Evolutionary conservation across 2,113 vertebrate genomes (phyloP).

Genomic region (Actenoides hombroni): DNA sequence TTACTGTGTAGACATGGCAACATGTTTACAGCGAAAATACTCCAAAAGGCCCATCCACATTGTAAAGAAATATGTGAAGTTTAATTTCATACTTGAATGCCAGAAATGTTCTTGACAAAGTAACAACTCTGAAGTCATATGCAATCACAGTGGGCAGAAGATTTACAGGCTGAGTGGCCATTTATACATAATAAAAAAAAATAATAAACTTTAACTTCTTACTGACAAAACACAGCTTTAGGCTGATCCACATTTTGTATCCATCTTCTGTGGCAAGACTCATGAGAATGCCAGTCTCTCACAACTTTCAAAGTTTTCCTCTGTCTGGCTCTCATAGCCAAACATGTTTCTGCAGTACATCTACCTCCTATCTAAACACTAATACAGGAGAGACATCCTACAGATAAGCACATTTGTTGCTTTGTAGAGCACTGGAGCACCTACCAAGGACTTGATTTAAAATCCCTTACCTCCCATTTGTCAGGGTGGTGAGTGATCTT

Average conservation of each 20-base stretch:
- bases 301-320: not conserved
- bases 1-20: not conserved
- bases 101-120: not conserved
- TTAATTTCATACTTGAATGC: not conserved
- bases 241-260: not conserved
- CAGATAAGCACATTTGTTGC: not conserved
- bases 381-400: not conserved
- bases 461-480: constrained; percentile 85
- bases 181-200: not conserved
- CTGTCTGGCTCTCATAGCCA: not conserved
- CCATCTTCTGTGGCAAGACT: not conserved
- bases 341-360: not conserved
- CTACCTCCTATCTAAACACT: not conserved
- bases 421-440: not conserved
- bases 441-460: not conserved
- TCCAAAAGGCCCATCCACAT: not conserved
- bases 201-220: not conserved
- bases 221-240: not conserved
- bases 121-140: not conserved
- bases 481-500: constrained; percentile 85
- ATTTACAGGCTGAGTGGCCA: not conserved
- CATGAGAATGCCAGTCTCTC: not conserved
- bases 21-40: not conserved
- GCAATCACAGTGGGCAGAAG: not conserved
- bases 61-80: not conserved